These are phyloP conservation scores for Idaea aversata DNA, from an alignment of 2,888 invertebrate genomes.

Conservation along the genomic window DNA sequence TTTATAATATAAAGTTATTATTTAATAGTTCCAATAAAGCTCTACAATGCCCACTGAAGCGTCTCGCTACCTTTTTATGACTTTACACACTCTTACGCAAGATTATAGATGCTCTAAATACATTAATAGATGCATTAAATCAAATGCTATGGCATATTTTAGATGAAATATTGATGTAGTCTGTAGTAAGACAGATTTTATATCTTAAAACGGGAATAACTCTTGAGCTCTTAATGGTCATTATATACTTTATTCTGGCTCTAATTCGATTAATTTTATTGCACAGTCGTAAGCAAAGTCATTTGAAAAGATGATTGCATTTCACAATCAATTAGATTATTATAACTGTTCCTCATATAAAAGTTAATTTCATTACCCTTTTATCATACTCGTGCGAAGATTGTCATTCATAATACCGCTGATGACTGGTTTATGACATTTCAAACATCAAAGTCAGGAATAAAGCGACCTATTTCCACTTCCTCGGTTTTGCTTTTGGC, in stretches of 20 bases:
- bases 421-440: neutral
- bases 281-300: neutral
- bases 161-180: neutral
- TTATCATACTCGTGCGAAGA: neutral
- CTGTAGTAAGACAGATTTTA: neutral
- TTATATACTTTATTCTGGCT: neutral
- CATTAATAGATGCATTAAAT: slow-evolving; percentile 29
- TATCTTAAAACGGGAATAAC: neutral
- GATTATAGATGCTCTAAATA: slow-evolving; percentile 34
- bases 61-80: slow-evolving; percentile 38
- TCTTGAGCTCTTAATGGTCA: neutral
- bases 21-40: neutral
- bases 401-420: neutral
- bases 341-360: neutral
- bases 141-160: slow-evolving; percentile 23
- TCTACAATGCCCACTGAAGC: slow-evolving; percentile 2
- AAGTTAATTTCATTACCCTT: neutral
- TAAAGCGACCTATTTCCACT: neutral
- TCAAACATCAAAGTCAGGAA: neutral
- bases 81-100: slow-evolving; percentile 42
- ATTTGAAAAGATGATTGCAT: neutral
- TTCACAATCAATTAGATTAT: neutral
- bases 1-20: neutral
- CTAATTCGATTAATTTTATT: neutral
- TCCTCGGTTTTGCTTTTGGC: neutral